Evolutionary conservation across 2,797 vertebrate species (phyloP).

Genomic region (Gadopsis bispinosus): DNA sequence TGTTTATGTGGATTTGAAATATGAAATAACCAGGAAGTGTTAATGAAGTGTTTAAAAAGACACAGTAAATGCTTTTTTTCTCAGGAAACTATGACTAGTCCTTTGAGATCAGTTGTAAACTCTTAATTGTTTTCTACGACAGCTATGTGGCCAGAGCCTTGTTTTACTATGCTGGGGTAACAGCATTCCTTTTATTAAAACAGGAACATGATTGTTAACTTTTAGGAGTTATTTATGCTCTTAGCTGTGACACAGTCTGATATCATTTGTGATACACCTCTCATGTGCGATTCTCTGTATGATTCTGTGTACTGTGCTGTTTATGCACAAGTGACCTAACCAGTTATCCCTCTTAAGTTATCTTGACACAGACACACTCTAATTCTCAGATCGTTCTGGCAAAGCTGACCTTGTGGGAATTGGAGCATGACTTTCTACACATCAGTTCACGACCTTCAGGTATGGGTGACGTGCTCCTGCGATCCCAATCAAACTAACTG

Average conservation of each 20-base stretch:
- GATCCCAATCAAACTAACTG: background rate
- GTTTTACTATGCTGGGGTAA: background rate
- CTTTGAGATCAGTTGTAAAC: conserved; percentile 19
- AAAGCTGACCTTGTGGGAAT: background rate
- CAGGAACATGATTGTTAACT: background rate
- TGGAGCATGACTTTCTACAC: background rate
- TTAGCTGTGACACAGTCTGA: background rate
- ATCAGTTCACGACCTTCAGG: background rate
- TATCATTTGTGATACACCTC: no score
- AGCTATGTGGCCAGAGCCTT: background rate
- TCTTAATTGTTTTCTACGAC: conserved; percentile 10
- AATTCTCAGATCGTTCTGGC: background rate
- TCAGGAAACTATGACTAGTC: conserved; percentile 21
- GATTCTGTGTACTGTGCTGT: background rate
- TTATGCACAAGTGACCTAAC: background rate
- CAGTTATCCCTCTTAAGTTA: background rate
- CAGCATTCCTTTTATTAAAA: background rate
- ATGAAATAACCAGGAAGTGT: conserved; percentile 7
- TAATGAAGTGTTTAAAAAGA: background rate
- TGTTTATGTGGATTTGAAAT: conserved; percentile 16
- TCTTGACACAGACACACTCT: background rate
- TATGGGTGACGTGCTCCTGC: background rate
- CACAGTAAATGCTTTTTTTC: background rate
- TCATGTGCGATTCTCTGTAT: background rate
- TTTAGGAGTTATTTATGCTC: background rate